Evolutionary conservation across 2,113 vertebrate species (phyloP).

Genomic region (Calyptommatus sinebrachiatus): DNA sequence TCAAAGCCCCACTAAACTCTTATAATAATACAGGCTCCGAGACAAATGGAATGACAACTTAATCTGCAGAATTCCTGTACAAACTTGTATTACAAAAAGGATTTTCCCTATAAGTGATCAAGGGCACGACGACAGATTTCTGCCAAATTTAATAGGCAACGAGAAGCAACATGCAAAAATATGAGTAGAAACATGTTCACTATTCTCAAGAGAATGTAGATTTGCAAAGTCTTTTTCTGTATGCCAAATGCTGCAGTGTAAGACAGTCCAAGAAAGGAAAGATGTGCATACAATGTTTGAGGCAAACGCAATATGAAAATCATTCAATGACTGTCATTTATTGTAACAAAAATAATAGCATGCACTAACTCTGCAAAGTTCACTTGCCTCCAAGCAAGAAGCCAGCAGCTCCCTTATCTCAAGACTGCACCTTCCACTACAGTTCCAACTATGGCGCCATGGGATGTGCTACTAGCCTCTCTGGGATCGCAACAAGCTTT

Average conservation of each 20-base stretch:
- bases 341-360: neutral
- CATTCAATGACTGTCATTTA: neutral
- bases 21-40: neutral
- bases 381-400: neutral
- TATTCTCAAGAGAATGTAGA: neutral
- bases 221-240: neutral
- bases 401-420: neutral
- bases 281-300: too few species aligned
- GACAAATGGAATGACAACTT: neutral
- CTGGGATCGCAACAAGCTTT: neutral
- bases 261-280: neutral
- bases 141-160: neutral
- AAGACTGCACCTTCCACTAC: neutral
- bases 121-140: neutral
- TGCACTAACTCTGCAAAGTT: neutral
- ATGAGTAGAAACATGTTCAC: conserved; percentile 1
- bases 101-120: neutral
- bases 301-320: too few species aligned
- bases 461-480: neutral
- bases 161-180: neutral
- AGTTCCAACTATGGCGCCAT: neutral
- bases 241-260: neutral
- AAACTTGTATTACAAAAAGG: neutral
- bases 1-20: neutral
- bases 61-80: neutral